phyloP scores from a whole-genome alignment of 2,888 invertebrate species.

The Carabus problematicus region DNA sequence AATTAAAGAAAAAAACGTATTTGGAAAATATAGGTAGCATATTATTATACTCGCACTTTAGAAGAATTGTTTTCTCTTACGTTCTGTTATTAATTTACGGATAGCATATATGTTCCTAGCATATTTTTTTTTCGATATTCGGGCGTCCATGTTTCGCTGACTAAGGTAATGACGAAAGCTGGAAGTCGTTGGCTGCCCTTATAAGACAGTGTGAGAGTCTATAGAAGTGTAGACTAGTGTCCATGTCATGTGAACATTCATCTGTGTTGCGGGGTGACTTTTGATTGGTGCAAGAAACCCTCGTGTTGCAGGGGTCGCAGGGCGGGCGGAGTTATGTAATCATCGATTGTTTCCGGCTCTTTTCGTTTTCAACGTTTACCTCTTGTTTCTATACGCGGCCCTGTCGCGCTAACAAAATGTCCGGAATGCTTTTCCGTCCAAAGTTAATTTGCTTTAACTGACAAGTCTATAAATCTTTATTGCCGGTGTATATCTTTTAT shows the following conservation, averaged over 20 bases:
- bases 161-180: too few relatives aligned
- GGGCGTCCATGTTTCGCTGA: too few relatives aligned
- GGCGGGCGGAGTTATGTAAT: slow-evolving; percentile 42
- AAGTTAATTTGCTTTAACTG: slow-evolving; percentile 38
- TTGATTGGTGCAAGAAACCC: slow-evolving; percentile 47
- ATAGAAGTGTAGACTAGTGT: too few relatives aligned
- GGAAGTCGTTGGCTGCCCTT: too few relatives aligned
- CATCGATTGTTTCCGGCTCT: slow-evolving; percentile 47
- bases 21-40: background rate
- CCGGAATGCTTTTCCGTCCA: slow-evolving; percentile 26
- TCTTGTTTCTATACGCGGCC: slow-evolving; percentile 6
- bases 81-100: too few relatives aligned
- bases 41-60: background rate
- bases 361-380: slow-evolving; percentile 25
- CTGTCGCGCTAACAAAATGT: slow-evolving; percentile 38
- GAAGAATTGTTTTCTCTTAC: background rate
- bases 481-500: slow-evolving; percentile 19
- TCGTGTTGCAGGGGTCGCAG: background rate
- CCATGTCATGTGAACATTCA: too few relatives aligned
- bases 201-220: too few relatives aligned
- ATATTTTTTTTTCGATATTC: too few relatives aligned
- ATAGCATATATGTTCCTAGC: too few relatives aligned
- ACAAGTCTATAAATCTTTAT: slow-evolving; percentile 38
- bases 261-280: slow-evolving; percentile 44
- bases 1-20: background rate